Evolutionary conservation across 2,888 invertebrate genomes (phyloP).

Genomic region (Sclerodermus sp.): DNA sequence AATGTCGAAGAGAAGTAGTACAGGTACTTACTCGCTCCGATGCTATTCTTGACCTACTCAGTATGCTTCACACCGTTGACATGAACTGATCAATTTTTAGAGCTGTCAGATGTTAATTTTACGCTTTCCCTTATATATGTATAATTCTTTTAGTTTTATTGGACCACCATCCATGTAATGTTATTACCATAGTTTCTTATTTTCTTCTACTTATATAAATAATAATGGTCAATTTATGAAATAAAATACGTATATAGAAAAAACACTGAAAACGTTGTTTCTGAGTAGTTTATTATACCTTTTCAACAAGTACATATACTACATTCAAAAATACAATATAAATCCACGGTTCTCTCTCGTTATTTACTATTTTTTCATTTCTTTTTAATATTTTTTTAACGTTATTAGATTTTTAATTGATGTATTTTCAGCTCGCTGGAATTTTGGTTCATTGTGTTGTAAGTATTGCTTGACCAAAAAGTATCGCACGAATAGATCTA

Average conservation of each 20-base stretch:
- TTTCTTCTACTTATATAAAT: constrained; percentile 7
- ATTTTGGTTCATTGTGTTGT: constrained; percentile 10
- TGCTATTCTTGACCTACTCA: constrained; percentile 42
- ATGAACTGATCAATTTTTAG: constrained; percentile 19
- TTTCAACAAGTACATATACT: too few species aligned
- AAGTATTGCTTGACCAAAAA: constrained; percentile 4
- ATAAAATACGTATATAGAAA: constrained; percentile 27
- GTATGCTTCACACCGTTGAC: constrained; percentile 32
- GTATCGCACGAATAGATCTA: neutral
- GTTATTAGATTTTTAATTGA: neutral
- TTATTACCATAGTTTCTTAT: constrained; percentile 9
- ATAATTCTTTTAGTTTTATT: constrained; percentile 7
- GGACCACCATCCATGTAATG: too few species aligned
- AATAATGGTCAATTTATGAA: constrained; percentile 15
- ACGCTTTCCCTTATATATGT: constrained; percentile 30
- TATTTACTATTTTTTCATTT: neutral
- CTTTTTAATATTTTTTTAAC: constrained; percentile 4
- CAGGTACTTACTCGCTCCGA: constrained; percentile 44
- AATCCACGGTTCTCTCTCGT: neutral
- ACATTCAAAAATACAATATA: too few species aligned
- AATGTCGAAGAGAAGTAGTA: constrained; percentile 42
- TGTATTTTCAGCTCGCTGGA: constrained; percentile 11
- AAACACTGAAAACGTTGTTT: too few species aligned
- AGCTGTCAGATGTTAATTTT: constrained; percentile 8
- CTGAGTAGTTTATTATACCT: too few species aligned